Evolutionary conservation across 53 echinoderm and acorn worm species (phyloP).

Genomic region (Glandiceps talaboti): DNA sequence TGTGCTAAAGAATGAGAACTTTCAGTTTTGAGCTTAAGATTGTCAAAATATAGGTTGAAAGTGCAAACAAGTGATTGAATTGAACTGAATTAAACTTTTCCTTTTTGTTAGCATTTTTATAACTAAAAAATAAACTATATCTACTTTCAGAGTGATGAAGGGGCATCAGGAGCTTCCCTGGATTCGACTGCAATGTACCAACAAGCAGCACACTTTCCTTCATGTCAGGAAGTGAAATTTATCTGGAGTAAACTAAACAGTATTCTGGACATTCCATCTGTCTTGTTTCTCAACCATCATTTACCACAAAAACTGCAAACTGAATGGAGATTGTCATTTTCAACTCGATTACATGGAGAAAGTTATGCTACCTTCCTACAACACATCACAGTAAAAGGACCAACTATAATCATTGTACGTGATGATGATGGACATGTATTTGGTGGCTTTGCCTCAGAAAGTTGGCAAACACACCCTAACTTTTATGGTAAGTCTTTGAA

Average conservation of each 20-base stretch:
- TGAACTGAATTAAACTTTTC: too few species aligned
- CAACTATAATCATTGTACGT: constrained; percentile 58
- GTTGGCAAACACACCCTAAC: constrained; percentile 21
- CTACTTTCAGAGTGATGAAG: background rate
- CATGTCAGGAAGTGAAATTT: constrained; percentile 36
- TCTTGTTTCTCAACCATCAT: constrained; percentile 69
- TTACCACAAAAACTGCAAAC: constrained; percentile 33
- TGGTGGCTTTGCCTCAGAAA: constrained; percentile 82
- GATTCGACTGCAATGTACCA: background rate
- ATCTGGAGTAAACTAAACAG: constrained; percentile 38
- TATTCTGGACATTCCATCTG: constrained; percentile 57
- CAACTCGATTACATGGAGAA: constrained; percentile 57
- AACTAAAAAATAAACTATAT: too few species aligned
- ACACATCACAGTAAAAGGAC: constrained; percentile 55
- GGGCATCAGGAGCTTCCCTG: background rate
- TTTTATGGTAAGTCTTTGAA: constrained; percentile 37
- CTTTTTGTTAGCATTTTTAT: too few species aligned
- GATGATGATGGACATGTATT: constrained; percentile 75
- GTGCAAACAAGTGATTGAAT: too few species aligned
- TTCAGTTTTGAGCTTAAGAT: too few species aligned
- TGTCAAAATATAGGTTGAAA: too few species aligned
- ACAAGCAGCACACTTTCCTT: constrained; percentile 25
- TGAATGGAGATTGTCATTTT: constrained; percentile 58
- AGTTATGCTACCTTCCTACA: constrained; percentile 84
- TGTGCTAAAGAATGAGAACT: too few species aligned